These are phyloP conservation scores for Pterocles burchelli DNA, from an alignment of 2,113 vertebrate species.

Conservation along the genomic window DNA sequence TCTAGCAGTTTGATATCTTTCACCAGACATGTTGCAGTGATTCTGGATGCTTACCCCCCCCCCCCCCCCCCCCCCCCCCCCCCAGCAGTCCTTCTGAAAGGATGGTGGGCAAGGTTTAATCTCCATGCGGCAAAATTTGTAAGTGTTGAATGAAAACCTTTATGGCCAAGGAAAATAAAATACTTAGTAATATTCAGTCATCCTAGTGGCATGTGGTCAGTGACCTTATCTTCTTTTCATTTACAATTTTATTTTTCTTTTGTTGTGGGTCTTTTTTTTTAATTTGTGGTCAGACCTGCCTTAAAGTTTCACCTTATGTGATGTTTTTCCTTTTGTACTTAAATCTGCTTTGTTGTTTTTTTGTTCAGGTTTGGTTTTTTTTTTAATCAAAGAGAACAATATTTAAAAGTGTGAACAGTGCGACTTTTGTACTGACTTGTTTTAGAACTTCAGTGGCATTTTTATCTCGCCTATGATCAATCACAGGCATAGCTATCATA, in stretches of 20 bases:
- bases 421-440: not conserved
- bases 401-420: not conserved
- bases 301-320: not conserved
- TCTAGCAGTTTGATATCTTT: not conserved
- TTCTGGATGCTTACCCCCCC: not conserved
- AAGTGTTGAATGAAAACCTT: not conserved
- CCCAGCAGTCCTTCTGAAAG: not conserved
- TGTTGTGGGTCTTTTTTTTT: not conserved
- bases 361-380: not conserved
- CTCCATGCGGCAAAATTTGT: not conserved
- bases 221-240: not conserved
- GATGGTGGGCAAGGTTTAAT: not conserved
- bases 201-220: not conserved
- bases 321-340: not conserved
- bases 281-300: not conserved
- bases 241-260: not conserved
- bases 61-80: no score
- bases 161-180: not conserved
- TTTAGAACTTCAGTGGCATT: not conserved
- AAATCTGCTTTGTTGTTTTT: not conserved
- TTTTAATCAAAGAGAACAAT: not conserved
- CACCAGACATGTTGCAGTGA: not conserved
- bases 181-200: not conserved
- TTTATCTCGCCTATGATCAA: not conserved
- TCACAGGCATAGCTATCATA: not conserved